phyloP scores from a whole-genome alignment of 2,797 vertebrate species.

The Lagocephalus sceleratus region DNA sequence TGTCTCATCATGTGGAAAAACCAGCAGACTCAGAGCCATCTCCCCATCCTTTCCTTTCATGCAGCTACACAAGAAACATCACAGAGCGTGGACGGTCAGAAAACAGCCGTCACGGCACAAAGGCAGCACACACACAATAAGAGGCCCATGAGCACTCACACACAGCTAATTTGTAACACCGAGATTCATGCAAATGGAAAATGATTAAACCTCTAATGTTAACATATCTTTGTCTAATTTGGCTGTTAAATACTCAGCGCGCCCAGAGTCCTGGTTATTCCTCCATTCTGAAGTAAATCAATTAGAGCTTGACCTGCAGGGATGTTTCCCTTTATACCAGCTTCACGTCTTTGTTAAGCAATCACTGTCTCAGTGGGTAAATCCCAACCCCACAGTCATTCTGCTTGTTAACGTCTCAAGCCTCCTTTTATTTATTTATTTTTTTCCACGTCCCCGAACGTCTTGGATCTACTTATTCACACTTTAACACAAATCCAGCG shows the following conservation, averaged over 20 bases:
- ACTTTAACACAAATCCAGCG: conserved; percentile 25
- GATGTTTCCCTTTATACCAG: conserved; percentile 18
- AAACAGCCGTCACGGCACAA: background rate
- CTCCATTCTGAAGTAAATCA: conserved; percentile 14
- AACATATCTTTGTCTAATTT: conserved; percentile 27
- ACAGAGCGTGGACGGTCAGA: background rate
- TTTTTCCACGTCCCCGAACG: conserved; percentile 16
- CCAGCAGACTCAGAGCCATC: background rate
- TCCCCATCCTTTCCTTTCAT: background rate
- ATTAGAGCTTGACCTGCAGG: conserved; percentile 16
- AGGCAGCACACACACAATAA: background rate
- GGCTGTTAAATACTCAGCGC: conserved; percentile 7
- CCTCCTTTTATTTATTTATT: conserved; percentile 1
- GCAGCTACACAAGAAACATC: background rate
- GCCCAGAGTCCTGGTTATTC: conserved; percentile 7
- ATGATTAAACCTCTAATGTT: conserved; percentile 22
- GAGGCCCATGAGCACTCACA: background rate
- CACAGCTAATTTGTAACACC: background rate
- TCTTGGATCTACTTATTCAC: conserved; percentile 31
- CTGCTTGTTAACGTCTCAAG: conserved; percentile 22
- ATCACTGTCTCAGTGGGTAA: conserved; percentile 24
- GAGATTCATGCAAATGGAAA: conserved; percentile 5
- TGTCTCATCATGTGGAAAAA: background rate
- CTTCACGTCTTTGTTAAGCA: conserved; percentile 12
- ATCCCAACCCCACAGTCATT: conserved; percentile 8